Percentiles rank a stretch among this genome's conserved stretches.
Conservation (phyloP, 2,888 invertebrate genomes). For the Campoletis raptor region DNA sequence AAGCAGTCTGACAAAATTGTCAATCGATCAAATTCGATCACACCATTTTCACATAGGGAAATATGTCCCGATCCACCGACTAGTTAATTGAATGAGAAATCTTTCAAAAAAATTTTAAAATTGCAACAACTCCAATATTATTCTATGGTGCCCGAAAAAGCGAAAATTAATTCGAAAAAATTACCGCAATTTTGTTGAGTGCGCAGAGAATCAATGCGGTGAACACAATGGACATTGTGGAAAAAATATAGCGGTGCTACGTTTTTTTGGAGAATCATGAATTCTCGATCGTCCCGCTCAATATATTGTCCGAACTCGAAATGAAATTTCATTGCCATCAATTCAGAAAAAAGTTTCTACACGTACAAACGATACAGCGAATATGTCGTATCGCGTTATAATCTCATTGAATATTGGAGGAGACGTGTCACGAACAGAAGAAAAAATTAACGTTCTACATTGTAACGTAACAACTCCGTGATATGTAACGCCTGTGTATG, state of each 20-base stretch:
- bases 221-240: slow-evolving; percentile 35
- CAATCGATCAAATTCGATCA: background rate
- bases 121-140: background rate
- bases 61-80: background rate
- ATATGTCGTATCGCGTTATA: slow-evolving; percentile 26
- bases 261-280: slow-evolving; percentile 8
- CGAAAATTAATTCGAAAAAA: background rate
- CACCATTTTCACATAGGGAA: background rate
- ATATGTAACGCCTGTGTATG: too few relatives aligned
- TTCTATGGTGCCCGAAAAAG: background rate
- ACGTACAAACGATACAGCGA: background rate
- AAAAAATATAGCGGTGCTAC: background rate
- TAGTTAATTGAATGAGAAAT: background rate
- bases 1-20: background rate
- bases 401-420: slow-evolving; percentile 8
- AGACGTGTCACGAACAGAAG: slow-evolving; percentile 24
- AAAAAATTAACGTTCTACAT: background rate
- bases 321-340: slow-evolving; percentile 19
- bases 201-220: slow-evolving; percentile 29
- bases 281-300: slow-evolving; percentile 4
- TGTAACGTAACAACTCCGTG: too few relatives aligned
- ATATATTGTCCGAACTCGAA: slow-evolving; percentile 32
- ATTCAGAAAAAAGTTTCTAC: background rate
- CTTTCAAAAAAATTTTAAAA: background rate
- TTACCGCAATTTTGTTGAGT: slow-evolving; percentile 36